Evolutionary conservation across 2,888 invertebrate genomes (phyloP).

Genomic region (Sarcophaga caerulescens): DNA sequence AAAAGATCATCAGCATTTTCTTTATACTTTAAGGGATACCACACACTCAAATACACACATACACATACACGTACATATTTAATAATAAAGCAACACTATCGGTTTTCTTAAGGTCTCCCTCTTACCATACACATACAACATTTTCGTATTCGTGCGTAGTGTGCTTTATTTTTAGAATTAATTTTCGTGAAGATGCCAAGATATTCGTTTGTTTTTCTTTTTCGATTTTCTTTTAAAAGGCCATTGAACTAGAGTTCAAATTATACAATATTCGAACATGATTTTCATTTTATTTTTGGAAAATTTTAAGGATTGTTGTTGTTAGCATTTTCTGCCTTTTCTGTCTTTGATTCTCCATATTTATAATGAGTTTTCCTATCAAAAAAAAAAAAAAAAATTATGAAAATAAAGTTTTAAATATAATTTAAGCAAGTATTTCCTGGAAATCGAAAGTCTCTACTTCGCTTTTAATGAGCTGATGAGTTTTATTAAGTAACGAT

Average conservation of each 20-base stretch:
- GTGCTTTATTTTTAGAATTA: conserved; percentile 16
- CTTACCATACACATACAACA: not conserved
- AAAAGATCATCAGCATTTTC: not conserved
- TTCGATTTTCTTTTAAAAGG: conserved; percentile 23
- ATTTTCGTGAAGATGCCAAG: not conserved
- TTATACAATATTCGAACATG: too few species aligned
- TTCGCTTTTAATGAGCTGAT: too few species aligned
- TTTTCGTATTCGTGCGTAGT: not conserved
- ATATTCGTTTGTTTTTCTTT: too few species aligned
- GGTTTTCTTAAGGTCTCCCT: not conserved
- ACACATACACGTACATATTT: too few species aligned
- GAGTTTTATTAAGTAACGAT: too few species aligned
- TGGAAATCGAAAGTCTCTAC: too few species aligned
- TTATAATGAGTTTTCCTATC: too few species aligned
- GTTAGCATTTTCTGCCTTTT: not conserved
- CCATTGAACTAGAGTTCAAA: conserved; percentile 27
- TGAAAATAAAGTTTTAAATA: not conserved
- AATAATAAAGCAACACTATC: too few species aligned
- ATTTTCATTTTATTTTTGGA: not conserved
- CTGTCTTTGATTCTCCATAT: too few species aligned
- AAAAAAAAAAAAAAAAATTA: not conserved
- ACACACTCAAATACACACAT: not conserved
- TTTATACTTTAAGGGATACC: not conserved
- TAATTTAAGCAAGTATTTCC: not conserved
- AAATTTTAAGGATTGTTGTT: not conserved